Base-by-base conservation (phyloP, 2,888 invertebrate species). In the Syritta pipiens region DNA sequence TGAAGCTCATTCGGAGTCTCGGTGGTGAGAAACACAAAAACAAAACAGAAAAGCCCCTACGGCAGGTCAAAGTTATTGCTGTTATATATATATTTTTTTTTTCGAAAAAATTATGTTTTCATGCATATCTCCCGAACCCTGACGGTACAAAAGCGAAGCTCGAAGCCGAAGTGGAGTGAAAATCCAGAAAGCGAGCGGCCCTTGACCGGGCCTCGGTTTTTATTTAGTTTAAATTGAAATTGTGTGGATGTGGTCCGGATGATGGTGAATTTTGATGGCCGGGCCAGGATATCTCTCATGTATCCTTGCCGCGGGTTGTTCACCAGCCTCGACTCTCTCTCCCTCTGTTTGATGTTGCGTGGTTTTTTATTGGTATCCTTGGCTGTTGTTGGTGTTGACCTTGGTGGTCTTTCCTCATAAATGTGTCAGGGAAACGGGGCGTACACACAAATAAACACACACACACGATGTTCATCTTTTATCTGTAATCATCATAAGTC, bases 11-110 rank as follows among this genome's bases (percentile, higher is more conserved):
- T 12, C 28, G 19, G 24, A 5, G 2, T 17, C 10, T 7, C 24
- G n/a, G 14, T 1, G 3, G 37, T 17, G 14, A 17, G 14, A 37
- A 37, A 37, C 9, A 17, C n/a, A 22, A 6, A 26, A n/a, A 6
- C 32, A 20, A 28, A 51, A 19, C 12, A 7, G 10, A 24, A 5
- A 20, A 37, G n/a, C 48, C 10, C 49, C 35, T 26, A 19, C 14
- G 48, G 60, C 37, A 49, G 26, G 12, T 12, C 30, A 40, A 49
- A 62, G 62, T 49, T 62, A 62, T 63, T 51, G 40, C 42, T 51
- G 37, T 37, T 20, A 10, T 48, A 48, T 24, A 26, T 14, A 40
- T 19, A 40, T 9, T 1, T 42, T 10, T n/a, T n/a, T n/a, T 35
- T 48, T 48, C 6, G 59, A 17, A 46, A 46, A n/a, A 59, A 60